phyloP scores from a whole-genome alignment of 2,113 vertebrate species.

The Glareola pratincola region DNA sequence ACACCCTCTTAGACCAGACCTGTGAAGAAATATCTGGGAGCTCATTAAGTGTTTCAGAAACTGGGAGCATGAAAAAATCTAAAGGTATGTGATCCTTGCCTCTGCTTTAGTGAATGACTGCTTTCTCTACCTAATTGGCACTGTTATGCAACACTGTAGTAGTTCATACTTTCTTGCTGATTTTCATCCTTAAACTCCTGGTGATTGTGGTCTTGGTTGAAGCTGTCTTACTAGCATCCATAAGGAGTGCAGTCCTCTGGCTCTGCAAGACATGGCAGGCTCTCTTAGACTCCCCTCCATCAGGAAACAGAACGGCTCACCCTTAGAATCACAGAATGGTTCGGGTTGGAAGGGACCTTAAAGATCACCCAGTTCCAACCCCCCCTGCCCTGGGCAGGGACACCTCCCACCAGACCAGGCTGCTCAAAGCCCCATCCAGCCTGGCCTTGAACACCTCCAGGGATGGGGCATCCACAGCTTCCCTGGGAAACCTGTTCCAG shows the following conservation, averaged over 20 bases:
- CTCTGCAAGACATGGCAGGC: not conserved
- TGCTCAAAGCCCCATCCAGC: no score
- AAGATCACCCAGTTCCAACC: no score
- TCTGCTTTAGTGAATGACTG: not conserved
- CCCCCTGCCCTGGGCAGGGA: no score
- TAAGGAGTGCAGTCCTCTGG: not conserved
- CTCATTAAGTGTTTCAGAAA: slow-evolving; percentile 87
- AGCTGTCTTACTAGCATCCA: not conserved
- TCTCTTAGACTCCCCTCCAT: not conserved
- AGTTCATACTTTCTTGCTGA: not conserved
- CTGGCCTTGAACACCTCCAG: no score
- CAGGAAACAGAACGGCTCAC: not conserved
- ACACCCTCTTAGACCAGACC: slow-evolving; percentile 72
- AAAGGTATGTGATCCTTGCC: slow-evolving; percentile 78
- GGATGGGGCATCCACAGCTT: no score
- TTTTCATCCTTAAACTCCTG: not conserved
- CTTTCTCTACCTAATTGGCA: accelerated
- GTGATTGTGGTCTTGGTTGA: not conserved
- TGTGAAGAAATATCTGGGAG: slow-evolving; percentile 82
- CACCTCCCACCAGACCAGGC: no score
- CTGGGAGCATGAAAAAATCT: slow-evolving; percentile 82
- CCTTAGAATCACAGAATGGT: not conserved
- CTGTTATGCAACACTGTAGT: not conserved
- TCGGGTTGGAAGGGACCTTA: no score
- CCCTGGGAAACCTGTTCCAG: no score